Base-by-base conservation (phyloP, 2,797 vertebrate species). In the Gadopsis bispinosus region DNA sequence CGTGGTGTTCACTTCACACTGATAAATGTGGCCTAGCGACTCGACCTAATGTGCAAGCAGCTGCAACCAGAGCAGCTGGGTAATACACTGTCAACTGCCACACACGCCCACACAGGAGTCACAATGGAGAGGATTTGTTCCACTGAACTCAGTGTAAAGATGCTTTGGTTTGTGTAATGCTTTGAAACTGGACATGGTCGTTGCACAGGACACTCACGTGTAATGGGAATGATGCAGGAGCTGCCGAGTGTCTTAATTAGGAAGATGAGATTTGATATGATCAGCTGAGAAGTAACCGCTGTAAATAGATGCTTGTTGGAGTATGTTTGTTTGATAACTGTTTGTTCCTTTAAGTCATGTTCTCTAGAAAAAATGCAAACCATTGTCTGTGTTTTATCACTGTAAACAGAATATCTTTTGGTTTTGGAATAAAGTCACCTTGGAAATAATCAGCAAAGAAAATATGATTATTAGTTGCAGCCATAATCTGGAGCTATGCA, bases 1-100 rank as follows among this genome's bases (percentile, higher is more conserved):
- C 2, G 58, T 39, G 60, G 79, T 71, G 81, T 80, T 88, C 75
- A 51, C 83, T 72, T 78, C 83, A 75, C 77, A 73, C 83, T 84
- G 91, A 93, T 87, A 83, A 89, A 90, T 85, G 79, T 80, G 85
- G 70, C 73, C 80, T 1, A 47, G 81, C 73, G 78, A 66, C 75
- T 79, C 33, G 7, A 78, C 88, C 83, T 92, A 91, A 92, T 85
- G 84, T 79, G 68, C 80, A 80, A 76, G 88, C 86, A 91, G 90
- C 91, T 91, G 85, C 86, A 84, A 55, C 73, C 68, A 3, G 70
- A 76, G 87, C 86, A 90, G 86, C 90, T 85, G 86, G 80, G 80
- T 84, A 79, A 88, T 65, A 77, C 80, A 54, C 81, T 81, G 83
- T 88, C 81, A 83, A 83, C 77, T 71, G 83, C 59, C 75, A 79